phyloP scores from a whole-genome alignment of 2,888 invertebrate genomes.

The Noctua janthina region DNA sequence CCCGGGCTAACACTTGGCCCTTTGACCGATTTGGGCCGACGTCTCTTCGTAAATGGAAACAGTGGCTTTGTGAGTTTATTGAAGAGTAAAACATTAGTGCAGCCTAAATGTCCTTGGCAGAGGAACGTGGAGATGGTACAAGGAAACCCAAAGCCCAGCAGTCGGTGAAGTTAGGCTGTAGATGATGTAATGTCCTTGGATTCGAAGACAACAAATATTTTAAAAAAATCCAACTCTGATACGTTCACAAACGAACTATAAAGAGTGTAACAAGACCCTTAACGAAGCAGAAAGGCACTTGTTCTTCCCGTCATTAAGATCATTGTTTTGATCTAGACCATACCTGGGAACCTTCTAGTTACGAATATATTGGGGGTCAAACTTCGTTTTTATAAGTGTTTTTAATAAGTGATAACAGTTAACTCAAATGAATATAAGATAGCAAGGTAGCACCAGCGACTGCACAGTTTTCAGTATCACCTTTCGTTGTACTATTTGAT shows the following conservation, averaged over 20 bases:
- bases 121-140: not conserved
- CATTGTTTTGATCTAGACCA: no score
- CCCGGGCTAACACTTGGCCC: slow-evolving; percentile 18
- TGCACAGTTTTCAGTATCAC: not conserved
- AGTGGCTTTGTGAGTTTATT: slow-evolving; percentile 30
- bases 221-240: no score
- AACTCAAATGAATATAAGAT: not conserved
- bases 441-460: not conserved
- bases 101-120: not conserved
- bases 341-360: no score
- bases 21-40: slow-evolving; percentile 34
- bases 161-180: not conserved
- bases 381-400: no score
- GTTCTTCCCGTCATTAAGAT: no score
- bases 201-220: not conserved
- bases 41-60: slow-evolving; percentile 29
- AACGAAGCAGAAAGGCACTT: no score
- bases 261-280: no score
- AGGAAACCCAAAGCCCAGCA: not conserved
- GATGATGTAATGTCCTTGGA: not conserved
- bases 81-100: not conserved
- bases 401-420: not conserved
- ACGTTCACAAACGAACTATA: not conserved
- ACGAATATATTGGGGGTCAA: no score
- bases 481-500: not conserved